Conservation (phyloP, 2,888 invertebrate genomes). For the Watsonalla binaria region DNA sequence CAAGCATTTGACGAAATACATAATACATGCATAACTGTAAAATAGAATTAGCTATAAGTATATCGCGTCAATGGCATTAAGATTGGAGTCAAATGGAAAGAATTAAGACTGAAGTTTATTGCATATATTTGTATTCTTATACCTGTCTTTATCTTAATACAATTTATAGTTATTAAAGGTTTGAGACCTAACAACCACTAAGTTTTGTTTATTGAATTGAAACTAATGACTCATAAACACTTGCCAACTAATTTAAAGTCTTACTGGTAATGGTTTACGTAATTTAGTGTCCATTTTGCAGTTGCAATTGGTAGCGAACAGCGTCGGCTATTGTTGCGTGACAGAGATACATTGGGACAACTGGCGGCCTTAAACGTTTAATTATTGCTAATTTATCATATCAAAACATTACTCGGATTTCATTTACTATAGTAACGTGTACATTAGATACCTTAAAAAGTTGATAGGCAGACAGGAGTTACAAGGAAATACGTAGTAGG, state of each 20-base stretch:
- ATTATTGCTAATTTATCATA: conserved; percentile 62
- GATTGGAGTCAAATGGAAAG: conserved; percentile 22
- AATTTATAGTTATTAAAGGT: conserved; percentile 14
- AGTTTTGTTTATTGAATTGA: conserved; percentile 41
- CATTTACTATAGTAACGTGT: conserved; percentile 33
- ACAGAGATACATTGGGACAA: conserved; percentile 69
- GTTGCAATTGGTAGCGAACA: conserved; percentile 66
- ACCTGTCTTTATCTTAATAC: conserved; percentile 3
- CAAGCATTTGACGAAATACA: conserved; percentile 53
- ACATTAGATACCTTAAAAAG: background rate
- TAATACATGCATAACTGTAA: conserved; percentile 60
- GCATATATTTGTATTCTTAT: conserved; percentile 25
- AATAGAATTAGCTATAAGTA: conserved; percentile 30
- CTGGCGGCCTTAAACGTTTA: conserved; percentile 62
- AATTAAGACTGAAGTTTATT: conserved; percentile 35
- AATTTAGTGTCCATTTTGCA: conserved; percentile 67
- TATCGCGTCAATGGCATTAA: conserved; percentile 31
- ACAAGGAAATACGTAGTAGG: background rate
- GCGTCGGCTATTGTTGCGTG: conserved; percentile 66
- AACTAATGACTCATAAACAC: conserved; percentile 68
- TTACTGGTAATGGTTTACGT: conserved; percentile 63
- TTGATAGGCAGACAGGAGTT: background rate
- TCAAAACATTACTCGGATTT: conserved; percentile 51
- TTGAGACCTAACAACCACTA: conserved; percentile 18
- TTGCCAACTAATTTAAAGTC: conserved; percentile 61